A percentile compares a stretch with the other conserved stretches of the same genome.
Evolutionary conservation across 2,797 vertebrate species (phyloP).

Genomic region (Cephalopachus bancanus): DNA sequence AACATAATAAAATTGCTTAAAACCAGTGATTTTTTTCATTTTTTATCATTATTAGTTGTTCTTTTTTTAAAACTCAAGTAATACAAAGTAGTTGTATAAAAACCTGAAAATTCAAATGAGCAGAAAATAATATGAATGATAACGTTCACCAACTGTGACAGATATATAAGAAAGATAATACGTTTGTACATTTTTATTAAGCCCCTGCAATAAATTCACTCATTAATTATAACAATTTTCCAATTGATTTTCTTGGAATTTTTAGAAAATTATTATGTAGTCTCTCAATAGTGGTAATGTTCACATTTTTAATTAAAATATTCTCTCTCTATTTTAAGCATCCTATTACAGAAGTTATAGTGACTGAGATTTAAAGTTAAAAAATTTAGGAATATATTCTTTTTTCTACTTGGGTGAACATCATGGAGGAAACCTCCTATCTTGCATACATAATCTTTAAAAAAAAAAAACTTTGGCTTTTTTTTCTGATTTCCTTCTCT

Average conservation of each 20-base stretch:
- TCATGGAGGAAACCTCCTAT: background rate
- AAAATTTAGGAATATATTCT: background rate
- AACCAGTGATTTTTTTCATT: background rate
- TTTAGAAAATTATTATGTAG: background rate
- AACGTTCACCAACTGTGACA: background rate
- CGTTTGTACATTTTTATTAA: background rate
- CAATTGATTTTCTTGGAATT: background rate
- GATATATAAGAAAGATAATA: background rate
- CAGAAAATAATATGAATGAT: background rate
- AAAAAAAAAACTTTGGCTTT: background rate
- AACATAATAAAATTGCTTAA: constrained; percentile 13
- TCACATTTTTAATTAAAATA: background rate
- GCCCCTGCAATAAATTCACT: background rate
- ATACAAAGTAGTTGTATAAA: background rate
- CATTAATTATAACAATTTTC: constrained; percentile 17
- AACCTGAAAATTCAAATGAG: constrained; percentile 5
- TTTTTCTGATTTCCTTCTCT: background rate
- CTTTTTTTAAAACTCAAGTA: constrained; percentile 28
- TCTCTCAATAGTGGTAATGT: background rate
- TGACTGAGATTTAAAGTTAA: background rate
- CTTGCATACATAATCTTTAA: background rate
- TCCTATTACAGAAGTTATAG: background rate
- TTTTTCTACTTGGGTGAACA: background rate
- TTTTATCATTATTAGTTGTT: background rate
- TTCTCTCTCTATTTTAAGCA: background rate